Base-by-base conservation (phyloP, 2,113 vertebrate genomes). In the Promerops cafer region DNA sequence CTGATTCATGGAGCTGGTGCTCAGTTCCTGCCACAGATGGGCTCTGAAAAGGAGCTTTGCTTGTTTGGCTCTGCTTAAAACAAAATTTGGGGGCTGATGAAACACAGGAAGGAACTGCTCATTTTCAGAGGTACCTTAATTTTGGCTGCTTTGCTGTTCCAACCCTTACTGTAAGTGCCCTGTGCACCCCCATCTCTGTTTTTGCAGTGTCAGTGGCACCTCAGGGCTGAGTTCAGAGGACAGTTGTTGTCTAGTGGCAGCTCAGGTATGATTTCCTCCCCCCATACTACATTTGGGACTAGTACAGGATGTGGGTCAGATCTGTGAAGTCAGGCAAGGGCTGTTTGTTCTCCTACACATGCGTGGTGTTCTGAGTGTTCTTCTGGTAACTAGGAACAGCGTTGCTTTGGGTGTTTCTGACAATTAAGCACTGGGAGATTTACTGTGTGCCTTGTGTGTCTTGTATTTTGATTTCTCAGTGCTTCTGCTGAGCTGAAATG, bases 301-400 rank as follows among this genome's bases (percentile, higher is more conserved):
- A 16, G 56, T 39, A 89, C 92, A 96, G 96, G 94, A 93, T 95
- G 92, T 96, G 94, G 96, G 92, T 89, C 95, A 87, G 90, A 42
- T 70, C 88, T 90, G 83, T 92, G 56, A 92, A 90, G 40, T 89
- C 71, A 49, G 66, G 60, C 79, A 60, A 33, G 39, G 57, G 76
- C 69, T 93, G 52, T 66, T 94, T 80, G 70, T 80, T 91, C 75
- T 81, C 54, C n/a, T 31, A 19, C 66, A 76, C 35, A 0, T 63
- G 53, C 16, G 9, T 63, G 56, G 24, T 74, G 86, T 42, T 90
- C 59, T 3, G 24, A 68, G 83, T 37, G 60, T 63, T 64, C 76
- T 70, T 91, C 59, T 57, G 83, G 64, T 90, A 78, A 60, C 75
- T 4, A 60, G 76, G 90, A 89, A 9, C 65, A 59, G 17, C 2